A percentile compares a stretch with the other conserved stretches of the same genome.
phyloP scores from a whole-genome alignment of 2,888 invertebrate genomes.

The Dryobotodes eremita region DNA sequence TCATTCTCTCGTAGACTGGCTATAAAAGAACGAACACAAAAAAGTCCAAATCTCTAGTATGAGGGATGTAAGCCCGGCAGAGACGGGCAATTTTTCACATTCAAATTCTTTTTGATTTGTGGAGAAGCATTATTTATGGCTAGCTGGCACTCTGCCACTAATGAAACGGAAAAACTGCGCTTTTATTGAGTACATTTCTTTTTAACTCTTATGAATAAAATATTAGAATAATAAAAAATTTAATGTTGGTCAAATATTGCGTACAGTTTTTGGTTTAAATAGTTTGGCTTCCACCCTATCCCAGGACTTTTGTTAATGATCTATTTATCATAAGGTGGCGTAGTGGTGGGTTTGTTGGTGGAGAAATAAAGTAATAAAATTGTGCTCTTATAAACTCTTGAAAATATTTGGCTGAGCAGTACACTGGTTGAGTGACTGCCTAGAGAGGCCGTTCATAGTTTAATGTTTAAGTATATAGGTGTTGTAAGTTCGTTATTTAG shows the following conservation, averaged over 20 bases:
- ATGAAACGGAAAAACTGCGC: constrained; percentile 51
- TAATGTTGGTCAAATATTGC: constrained; percentile 19
- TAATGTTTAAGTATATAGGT: background rate
- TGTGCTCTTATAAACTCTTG: no score
- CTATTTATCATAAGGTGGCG: background rate
- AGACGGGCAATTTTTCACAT: constrained; percentile 58
- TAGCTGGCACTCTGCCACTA: constrained; percentile 59
- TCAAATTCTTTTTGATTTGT: constrained; percentile 66
- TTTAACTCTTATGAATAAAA: constrained; percentile 30
- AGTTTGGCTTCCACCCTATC: background rate
- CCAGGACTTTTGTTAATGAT: background rate
- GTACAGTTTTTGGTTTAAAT: background rate
- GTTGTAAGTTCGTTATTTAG: background rate
- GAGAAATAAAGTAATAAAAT: background rate
- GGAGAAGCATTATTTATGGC: constrained; percentile 51
- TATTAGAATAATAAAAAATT: constrained; percentile 23
- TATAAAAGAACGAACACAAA: constrained; percentile 22
- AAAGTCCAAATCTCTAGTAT: constrained; percentile 21
- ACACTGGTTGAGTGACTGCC: background rate
- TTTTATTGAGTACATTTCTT: constrained; percentile 45
- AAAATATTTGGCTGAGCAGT: background rate
- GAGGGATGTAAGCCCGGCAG: constrained; percentile 34
- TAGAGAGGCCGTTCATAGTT: background rate
- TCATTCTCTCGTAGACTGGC: constrained; percentile 11
- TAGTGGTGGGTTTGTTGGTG: no score